A percentile compares a stretch with the other conserved stretches of the same genome.
Conservation (phyloP, 2,113 vertebrate species). For the Nerophis lumbriciformis region DNA sequence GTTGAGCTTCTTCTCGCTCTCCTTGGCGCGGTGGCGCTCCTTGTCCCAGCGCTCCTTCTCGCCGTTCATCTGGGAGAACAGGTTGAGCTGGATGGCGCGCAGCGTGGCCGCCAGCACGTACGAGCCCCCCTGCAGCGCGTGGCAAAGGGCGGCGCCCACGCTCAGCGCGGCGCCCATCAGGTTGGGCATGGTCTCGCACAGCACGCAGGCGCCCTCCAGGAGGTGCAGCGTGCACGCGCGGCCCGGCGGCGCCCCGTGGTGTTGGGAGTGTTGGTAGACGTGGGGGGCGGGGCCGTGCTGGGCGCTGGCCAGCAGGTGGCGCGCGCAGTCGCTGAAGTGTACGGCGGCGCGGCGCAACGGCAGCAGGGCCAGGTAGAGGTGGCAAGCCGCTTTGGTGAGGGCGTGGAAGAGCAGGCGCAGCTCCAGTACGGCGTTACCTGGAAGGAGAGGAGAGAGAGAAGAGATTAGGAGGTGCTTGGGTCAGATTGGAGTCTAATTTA, state of each 20-base stretch:
- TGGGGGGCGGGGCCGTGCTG: conserved; percentile 30
- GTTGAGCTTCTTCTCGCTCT: conserved; percentile 57
- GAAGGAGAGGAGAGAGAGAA: neutral
- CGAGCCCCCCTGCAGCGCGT: conserved; percentile 57
- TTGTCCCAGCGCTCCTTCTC: conserved; percentile 63
- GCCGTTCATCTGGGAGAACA: conserved; percentile 62
- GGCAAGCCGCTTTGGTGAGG: conserved; percentile 61
- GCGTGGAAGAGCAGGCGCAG: conserved; percentile 66
- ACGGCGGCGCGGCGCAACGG: conserved; percentile 50
- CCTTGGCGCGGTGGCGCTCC: conserved; percentile 44
- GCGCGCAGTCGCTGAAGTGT: conserved; percentile 45
- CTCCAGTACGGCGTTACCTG: conserved; percentile 66
- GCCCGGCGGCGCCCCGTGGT: conserved; percentile 20
- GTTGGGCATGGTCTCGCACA: conserved; percentile 56
- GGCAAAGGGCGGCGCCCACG: conserved; percentile 52
- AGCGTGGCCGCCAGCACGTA: conserved; percentile 57
- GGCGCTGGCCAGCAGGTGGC: conserved; percentile 37
- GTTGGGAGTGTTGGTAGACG: neutral
- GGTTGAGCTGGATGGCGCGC: conserved; percentile 55
- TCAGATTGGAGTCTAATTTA: conserved; percentile 51
- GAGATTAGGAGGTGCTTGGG: conserved; percentile 46
- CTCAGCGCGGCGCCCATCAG: conserved; percentile 53
- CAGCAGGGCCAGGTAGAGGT: conserved; percentile 68
- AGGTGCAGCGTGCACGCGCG: conserved; percentile 45
- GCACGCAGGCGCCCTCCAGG: conserved; percentile 57